Base-by-base conservation (phyloP, 2,113 vertebrate species). In the Carassius auratus region DNA sequence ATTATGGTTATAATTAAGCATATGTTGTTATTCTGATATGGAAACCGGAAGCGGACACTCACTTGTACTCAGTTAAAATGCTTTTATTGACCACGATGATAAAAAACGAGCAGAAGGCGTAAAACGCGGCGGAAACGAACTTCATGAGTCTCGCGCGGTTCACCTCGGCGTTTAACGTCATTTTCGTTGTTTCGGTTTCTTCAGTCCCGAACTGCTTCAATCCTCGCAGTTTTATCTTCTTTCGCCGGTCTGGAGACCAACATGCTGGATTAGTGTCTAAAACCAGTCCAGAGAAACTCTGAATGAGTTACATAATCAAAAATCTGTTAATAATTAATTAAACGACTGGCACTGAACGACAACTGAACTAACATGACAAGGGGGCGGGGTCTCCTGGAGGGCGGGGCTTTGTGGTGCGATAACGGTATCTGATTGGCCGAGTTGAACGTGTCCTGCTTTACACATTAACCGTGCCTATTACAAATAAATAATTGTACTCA, bases 61-160 rank as follows among this genome's bases (percentile, higher is more conserved):
- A 98, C 97, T 96, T 94, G 93, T 95, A 96, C 50, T 93, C 90
- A 19, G 96, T 98, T 84, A 98, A 90, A 86, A 98, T 93, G 2
- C 93, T 89, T 92, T 99, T 98, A 92, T 98, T 99, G 62, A 98
- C 93, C 88, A 97, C 92, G 82, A 97, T 96, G 12, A 96, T 94
- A 0, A 97, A 85, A 84, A 98, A 96, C 30, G 97, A 99, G 84
- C 94, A 96, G 21, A 83, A 79, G 17, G 96, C 97, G 81, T 98
- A 98, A 88, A 97, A 96, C 0, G 91, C 69, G 0, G 97, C 97
- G 0, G 97, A 96, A 2, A 95, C 77, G 0, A 96, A 79, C 81
- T 81, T 92, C 1, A 83, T 87, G 33, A 83, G 83, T 42, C 6
- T 57, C 0, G 9, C 21, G 81, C 57, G 30, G 26, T 83, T 12